Base-by-base conservation (phyloP, 2,113 vertebrate genomes). In the Centrocercus urophasianus region DNA sequence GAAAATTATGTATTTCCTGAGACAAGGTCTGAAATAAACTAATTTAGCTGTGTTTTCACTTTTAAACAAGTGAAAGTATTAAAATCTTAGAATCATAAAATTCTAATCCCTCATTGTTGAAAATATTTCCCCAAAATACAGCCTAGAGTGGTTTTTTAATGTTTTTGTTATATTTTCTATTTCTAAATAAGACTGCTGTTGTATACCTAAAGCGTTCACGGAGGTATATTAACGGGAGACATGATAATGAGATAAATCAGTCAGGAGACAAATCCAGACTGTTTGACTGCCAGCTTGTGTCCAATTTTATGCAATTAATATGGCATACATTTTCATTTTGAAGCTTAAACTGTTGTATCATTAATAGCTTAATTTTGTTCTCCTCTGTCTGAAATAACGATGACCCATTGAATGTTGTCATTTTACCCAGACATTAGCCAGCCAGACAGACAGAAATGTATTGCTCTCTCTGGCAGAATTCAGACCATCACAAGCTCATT, bases 221-320 rank as follows among this genome's bases (percentile, higher is more conserved):
- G 81, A 89, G 43, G 75, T 91, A 34, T 84, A 93, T 92, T 79
- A 83, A 95, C 75, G 12, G 54, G 74, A 80, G 77, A 95, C 89
- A 93, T 75, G 75, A 48, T 95, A 93, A 96, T 93, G 92, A 96
- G 76, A 86, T 77, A 95, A 96, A 93, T 95, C 64, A 97, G 74
- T 87, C 80, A 94, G 83, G 89, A 97, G 82, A 83, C 65, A 96
- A 95, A 95, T 74, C 93, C 92, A 75, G 86, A 82, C 78, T 89
- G 81, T 91, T 93, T 93, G 93, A 96, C 95, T 96, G 88, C 79
- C 95, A 93, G 93, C 80, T 97, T 93, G 89, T 71, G 64, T 83
- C 84, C 88, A 96, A 95, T 96, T 96, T 95, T 75, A 83, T 92
- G 89, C 83, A 96, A 96, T 98, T 93, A 97, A 95, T 90, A 89